phyloP scores from a whole-genome alignment of 2,797 vertebrate species.

The Smutsia gigantea region DNA sequence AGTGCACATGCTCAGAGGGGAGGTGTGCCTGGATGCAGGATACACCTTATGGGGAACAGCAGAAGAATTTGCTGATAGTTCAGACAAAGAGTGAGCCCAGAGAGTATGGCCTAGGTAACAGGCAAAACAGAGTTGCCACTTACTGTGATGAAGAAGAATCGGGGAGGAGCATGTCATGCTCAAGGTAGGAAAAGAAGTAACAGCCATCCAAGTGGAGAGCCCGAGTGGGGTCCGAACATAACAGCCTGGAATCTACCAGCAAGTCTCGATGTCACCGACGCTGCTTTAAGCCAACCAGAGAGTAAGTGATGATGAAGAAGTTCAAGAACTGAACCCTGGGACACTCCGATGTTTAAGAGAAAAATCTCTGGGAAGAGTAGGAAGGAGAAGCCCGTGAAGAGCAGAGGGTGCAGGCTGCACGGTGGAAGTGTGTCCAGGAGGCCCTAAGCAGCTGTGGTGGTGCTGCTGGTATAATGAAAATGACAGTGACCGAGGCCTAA shows the following conservation, averaged over 20 bases:
- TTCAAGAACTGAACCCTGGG: neutral
- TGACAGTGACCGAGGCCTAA: neutral
- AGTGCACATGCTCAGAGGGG: neutral
- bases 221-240: neutral
- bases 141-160: neutral
- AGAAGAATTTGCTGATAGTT: neutral
- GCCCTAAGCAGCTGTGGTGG: neutral
- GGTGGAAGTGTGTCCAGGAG: neutral
- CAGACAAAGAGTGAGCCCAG: neutral
- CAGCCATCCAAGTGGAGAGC: neutral
- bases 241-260: neutral
- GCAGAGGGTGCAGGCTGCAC: neutral
- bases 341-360: neutral
- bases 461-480: neutral
- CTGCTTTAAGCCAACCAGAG: neutral
- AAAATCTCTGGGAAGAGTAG: neutral
- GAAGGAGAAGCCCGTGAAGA: neutral
- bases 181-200: neutral
- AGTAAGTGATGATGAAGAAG: neutral
- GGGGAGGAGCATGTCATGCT: neutral
- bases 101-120: neutral
- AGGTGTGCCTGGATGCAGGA: neutral
- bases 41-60: neutral
- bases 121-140: neutral
- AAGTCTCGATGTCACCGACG: neutral